These are phyloP conservation scores for Pelecanoides urinatrix DNA, from an alignment of 2,113 vertebrate genomes.

Conservation along the genomic window DNA sequence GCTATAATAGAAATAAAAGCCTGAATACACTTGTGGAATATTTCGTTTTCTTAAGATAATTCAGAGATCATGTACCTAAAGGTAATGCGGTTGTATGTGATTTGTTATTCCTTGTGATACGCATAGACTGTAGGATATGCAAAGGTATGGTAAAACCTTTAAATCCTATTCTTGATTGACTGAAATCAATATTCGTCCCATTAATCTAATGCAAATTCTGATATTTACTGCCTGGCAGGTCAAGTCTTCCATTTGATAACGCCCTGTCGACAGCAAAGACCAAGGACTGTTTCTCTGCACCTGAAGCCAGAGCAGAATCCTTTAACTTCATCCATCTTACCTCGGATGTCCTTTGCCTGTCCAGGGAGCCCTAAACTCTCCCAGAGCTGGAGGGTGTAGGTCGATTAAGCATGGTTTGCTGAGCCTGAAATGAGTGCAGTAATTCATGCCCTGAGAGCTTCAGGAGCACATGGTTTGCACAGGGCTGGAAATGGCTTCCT, in stretches of 20 bases:
- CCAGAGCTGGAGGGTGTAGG: neutral
- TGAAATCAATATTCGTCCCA: neutral
- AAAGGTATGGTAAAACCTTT: neutral
- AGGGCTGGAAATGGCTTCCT: neutral
- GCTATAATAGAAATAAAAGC: neutral
- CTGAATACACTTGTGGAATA: neutral
- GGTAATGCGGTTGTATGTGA: fast-evolving
- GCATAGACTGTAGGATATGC: neutral
- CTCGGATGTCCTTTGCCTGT: neutral
- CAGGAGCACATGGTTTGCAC: neutral
- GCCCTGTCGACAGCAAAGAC: fast-evolving
- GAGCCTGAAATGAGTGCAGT: neutral
- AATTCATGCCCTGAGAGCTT: neutral
- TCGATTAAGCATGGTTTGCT: neutral
- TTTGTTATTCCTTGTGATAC: neutral
- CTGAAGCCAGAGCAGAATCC: neutral
- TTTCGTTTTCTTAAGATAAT: neutral
- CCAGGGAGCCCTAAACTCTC: neutral
- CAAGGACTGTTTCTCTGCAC: neutral
- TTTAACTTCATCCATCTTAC: neutral
- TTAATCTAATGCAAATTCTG: neutral
- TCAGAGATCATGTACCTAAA: neutral
- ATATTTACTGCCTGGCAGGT: neutral
- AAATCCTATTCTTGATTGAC: neutral
- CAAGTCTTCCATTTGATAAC: neutral